Evolutionary conservation across 1,140 invertebrate species (phyloP).

Genomic region (Drosophila kanapiae): DNA sequence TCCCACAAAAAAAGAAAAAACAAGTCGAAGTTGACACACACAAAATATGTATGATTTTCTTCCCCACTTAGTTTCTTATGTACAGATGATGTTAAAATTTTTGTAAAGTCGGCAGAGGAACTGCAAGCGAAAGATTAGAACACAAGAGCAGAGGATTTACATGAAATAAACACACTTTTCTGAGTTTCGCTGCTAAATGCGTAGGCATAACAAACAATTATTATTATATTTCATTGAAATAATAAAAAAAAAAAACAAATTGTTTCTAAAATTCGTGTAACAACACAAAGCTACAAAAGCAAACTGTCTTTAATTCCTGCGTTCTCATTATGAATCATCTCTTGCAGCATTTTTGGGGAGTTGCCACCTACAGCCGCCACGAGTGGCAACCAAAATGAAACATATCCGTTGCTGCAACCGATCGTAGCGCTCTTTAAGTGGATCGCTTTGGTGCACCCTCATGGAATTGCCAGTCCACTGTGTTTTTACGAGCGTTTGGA

Average conservation of each 20-base stretch:
- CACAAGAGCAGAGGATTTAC: slow-evolving; percentile 58
- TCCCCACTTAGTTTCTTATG: slow-evolving; percentile 71
- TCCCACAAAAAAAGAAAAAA: slow-evolving; percentile 32
- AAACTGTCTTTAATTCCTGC: slow-evolving; percentile 18
- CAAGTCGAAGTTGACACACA: slow-evolving; percentile 53
- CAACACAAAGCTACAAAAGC: slow-evolving; percentile 72
- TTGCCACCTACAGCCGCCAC: neutral
- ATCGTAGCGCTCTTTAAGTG: slow-evolving; percentile 20
- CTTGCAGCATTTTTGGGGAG: slow-evolving; percentile 12
- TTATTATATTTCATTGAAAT: slow-evolving; percentile 85
- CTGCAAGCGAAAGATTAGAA: slow-evolving; percentile 26
- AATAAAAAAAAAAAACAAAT: slow-evolving; percentile 76
- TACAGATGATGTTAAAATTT: slow-evolving; percentile 74
- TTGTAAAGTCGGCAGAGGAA: slow-evolving; percentile 67
- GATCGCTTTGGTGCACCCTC: slow-evolving; percentile 31
- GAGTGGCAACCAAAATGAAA: slow-evolving; percentile 19
- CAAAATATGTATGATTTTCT: slow-evolving; percentile 42
- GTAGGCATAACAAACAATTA: slow-evolving; percentile 77
- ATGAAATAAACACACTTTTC: slow-evolving; percentile 66
- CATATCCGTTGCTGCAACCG: slow-evolving; percentile 11
- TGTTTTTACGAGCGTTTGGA: neutral
- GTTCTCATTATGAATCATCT: neutral
- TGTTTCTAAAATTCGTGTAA: slow-evolving; percentile 84
- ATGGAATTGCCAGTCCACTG: slow-evolving; percentile 6
- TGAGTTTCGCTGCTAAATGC: slow-evolving; percentile 74